Base-by-base conservation (phyloP, 2,113 vertebrate species). In the Dipodomys stephensi region DNA sequence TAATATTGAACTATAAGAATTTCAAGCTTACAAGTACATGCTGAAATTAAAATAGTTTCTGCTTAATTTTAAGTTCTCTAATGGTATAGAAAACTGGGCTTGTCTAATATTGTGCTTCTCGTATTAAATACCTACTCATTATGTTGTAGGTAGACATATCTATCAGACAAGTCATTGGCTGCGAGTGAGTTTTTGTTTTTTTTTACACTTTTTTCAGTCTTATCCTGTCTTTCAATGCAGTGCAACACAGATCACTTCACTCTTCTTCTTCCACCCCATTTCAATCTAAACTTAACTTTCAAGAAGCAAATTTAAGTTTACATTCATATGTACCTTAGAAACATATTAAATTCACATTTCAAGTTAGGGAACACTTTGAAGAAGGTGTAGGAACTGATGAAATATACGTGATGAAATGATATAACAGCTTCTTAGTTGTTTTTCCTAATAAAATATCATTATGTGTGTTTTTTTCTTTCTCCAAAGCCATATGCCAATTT, bases 401-500 rank as follows among this genome's bases (percentile, higher is more conserved):
- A 90, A 64, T 35, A 68, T 49, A 39, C 87, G 46, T 76, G 65
- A 32, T 22, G 74, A 81, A 90, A 68, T 53, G 49, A 64, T 91
- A 12, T 90, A 20, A 78, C 62, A 5, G 32, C 44, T 13, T 84
- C 20, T 88, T 44, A 72, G 20, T n/a, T 64, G 7, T 57, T 90
- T 93, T 96, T 93, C 1, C 20, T 74, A 72, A 89, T 60, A 76
- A 80, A 91, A 97, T 87, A 79, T 60, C 39, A 78, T 67, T 11
- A 57, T 62, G 0, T 95, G 2, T 79, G 15, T 95, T 71, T 97
- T 97, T 96, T 87, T 83, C 94, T 96, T 87, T 83, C 94, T 84
- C 83, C 95, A 95, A 98, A 99, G 99, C 98, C 23, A 98, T 99
- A 94, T 99, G 99, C 92, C 74, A 99, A 78, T 99, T 99, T 97